These are phyloP conservation scores for Aporophyla lueneburgensis DNA, from an alignment of 2,888 invertebrate species.

Conservation along the genomic window DNA sequence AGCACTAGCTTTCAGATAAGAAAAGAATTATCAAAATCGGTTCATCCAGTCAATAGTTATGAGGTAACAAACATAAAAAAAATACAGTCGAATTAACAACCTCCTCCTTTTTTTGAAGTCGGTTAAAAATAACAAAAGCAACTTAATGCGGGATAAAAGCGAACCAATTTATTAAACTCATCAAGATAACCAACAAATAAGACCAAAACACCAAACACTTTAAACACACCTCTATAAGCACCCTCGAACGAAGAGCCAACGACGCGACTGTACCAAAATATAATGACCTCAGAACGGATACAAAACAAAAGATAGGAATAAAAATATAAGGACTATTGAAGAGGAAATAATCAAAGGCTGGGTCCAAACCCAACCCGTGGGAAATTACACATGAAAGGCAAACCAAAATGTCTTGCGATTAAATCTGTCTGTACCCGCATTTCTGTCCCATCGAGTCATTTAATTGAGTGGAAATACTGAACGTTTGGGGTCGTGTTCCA, in stretches of 20 bases:
- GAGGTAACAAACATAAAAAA: no score
- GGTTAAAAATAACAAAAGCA: background rate
- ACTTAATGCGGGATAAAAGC: background rate
- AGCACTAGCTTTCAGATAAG: no score
- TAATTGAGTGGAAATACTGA: conserved; percentile 85
- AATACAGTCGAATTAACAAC: no score
- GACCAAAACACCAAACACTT: conserved; percentile 33
- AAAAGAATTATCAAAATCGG: no score
- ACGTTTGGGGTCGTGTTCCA: conserved; percentile 75
- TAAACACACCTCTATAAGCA: conserved; percentile 40
- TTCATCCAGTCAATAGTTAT: no score
- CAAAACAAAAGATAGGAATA: conserved; percentile 60
- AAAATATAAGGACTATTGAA: conserved; percentile 71
- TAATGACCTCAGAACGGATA: conserved; percentile 48
- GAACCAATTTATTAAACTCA: conserved; percentile 16
- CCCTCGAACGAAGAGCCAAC: conserved; percentile 45
- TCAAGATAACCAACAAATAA: conserved; percentile 31
- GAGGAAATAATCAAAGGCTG: conserved; percentile 74
- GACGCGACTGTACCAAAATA: conserved; percentile 19
- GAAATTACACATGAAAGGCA: conserved; percentile 84
- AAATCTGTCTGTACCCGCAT: conserved; percentile 82
- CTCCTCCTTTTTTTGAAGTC: no score
- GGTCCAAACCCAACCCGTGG: conserved; percentile 72
- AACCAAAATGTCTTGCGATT: conserved; percentile 84
- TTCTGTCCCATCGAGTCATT: conserved; percentile 84